Base-by-base conservation (phyloP, 2,113 vertebrate genomes). In the Hippocampus abdominalis region DNA sequence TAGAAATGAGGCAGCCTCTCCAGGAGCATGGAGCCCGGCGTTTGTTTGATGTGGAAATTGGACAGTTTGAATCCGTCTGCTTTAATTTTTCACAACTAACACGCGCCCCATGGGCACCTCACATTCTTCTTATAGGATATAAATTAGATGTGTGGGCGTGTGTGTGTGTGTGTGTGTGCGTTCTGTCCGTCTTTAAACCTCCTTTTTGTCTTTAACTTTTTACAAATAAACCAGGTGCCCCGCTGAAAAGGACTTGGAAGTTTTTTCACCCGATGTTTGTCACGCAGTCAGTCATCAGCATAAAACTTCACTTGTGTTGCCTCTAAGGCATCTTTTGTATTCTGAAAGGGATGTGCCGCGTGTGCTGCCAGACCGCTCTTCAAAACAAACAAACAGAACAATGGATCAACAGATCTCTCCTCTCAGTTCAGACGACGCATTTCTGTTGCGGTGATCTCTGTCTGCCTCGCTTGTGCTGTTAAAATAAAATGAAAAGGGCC, bases 1-100 rank as follows among this genome's bases (percentile, higher is more conserved):
- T 93, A 91, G 93, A 94, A 95, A 95, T 94, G 94, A 96, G 94
- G 95, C 92, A 93, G 94, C 93, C 94, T 96, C 96, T 94, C 94
- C 94, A 95, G 95, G 94, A 95, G 94, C 94, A 94, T 90, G 90
- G 93, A 90, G 95, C 93, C 88, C 92, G 87, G 92, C 92, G 92
- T 93, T 90, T 95, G 94, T 99, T 99, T 99, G 96, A 99, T 96
- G 97, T 99, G 96, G 96, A 99, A 98, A 99, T 99, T 97, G 97
- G 96, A 96, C 96, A 97, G 96, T 98, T 99, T 99, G 95, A 98
- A 96, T 97, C 95, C 94, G 93, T 98, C 95, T 94, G 95, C 94
- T 99, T 99, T 97, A 99, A 98, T 99, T 99, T 99, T 99, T 98
- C 95, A 99, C 95, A 94, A 95, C 94, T 94, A 94, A 94, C 94